Evolutionary conservation across 2,113 vertebrate species (phyloP), one percentile per base, ranked within the genome.

Genomic region (Solea senegalensis): DNA sequence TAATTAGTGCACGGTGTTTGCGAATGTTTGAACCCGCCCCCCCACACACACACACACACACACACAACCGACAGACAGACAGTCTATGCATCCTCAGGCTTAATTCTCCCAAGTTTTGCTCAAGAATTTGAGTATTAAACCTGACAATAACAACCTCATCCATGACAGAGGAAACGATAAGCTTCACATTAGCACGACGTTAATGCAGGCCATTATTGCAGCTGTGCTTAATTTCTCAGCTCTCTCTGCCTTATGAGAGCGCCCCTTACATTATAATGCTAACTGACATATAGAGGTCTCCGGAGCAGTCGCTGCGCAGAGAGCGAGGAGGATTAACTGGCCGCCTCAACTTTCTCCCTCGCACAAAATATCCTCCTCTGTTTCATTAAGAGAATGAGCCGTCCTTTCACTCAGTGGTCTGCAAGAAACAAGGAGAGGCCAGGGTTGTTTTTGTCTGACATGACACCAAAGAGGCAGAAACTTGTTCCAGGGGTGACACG

Each of bases 211-310:
- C 89, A 82, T 91, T 87, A 87, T 81, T 74, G 81, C 12, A 71
- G 67, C 69, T 77, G 21, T 21, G 82, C 67, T 70, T 74, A 63
- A 77, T 72, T 76, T 85, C 87, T 78, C 45, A 53, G 71, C 86
- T 87, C 74, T 55, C 74, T 55, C 55, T 1, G 63, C 56, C 74
- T 85, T 69, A 78, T 72, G 57, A 83, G 83, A 69, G 86, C 79
- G 85, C 81, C 85, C 85, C 89, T 90, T 84, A 89, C 85, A 74
- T 63, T 70, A 41, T 89, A 92, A 91, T 88, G 85, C 85, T 91
- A 91, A 91, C 83, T 90, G 87, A 87, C 88, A 83, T 83, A 87
- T 86, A 90, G 85, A 88, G 87, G 89, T 88, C 87, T 91, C 73
- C 61, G 13, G 86, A 88, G 86, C 86, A 85, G 78, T 61, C 69